These are phyloP conservation scores for Piprites chloris DNA, from an alignment of 2,113 vertebrate species.

Conservation along the genomic window DNA sequence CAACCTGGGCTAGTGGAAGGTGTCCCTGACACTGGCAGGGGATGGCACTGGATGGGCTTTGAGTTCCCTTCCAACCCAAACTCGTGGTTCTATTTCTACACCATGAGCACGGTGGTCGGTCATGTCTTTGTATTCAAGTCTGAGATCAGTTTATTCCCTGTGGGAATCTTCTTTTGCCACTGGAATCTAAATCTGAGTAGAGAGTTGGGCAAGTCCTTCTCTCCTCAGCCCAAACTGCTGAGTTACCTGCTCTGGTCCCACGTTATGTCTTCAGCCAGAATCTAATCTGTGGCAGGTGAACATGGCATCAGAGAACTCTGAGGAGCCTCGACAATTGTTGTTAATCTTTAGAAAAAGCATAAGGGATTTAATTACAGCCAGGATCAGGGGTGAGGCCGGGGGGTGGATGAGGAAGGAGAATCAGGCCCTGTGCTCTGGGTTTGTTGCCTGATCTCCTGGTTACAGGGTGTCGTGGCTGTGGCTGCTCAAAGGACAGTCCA, in stretches of 20 bases:
- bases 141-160: not conserved
- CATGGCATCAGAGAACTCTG: accelerated
- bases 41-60: not conserved
- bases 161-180: not conserved
- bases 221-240: not conserved
- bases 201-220: accelerated
- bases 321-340: not conserved
- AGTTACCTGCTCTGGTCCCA: not conserved
- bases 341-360: not conserved
- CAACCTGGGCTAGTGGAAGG: not conserved
- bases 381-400: not conserved
- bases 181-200: accelerated
- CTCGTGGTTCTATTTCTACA: accelerated
- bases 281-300: not conserved
- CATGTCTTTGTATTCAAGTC: accelerated
- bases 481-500: not conserved
- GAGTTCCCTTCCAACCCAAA: not conserved
- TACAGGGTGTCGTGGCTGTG: not conserved
- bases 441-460: conserved; percentile 46
- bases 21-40: not conserved
- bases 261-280: not conserved
- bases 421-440: not conserved
- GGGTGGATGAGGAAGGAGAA: not conserved
- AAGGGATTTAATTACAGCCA: not conserved
- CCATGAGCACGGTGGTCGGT: accelerated